Percentiles rank a stretch among this genome's conserved stretches.
Evolutionary conservation across 2,113 vertebrate genomes (phyloP).

Genomic region (Carassius auratus): DNA sequence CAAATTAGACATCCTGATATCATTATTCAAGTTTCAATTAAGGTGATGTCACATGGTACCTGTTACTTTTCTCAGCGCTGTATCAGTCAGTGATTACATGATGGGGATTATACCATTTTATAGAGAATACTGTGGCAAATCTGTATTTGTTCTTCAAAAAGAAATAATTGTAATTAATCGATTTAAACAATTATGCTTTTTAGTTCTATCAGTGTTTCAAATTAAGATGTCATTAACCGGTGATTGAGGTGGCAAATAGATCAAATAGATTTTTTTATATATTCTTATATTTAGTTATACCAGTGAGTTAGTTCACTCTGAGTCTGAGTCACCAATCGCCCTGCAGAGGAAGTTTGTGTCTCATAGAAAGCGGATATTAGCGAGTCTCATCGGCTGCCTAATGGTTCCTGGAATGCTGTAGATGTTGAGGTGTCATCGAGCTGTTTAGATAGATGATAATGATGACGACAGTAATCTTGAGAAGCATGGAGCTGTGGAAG

Average conservation of each 20-base stretch:
- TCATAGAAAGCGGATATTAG: not conserved
- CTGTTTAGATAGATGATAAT: not conserved
- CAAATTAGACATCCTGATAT: not conserved
- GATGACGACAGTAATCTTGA: not conserved
- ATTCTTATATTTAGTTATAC: not conserved
- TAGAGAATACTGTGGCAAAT: too few relatives aligned
- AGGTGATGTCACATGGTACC: not conserved
- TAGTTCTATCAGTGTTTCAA: too few relatives aligned
- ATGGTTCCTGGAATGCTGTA: not conserved
- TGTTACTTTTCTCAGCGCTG: not conserved
- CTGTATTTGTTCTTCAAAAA: not conserved
- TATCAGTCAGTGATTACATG: not conserved
- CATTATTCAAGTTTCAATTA: not conserved
- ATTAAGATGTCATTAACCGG: too few relatives aligned
- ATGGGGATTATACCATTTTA: too few relatives aligned
- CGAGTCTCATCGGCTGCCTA: not conserved
- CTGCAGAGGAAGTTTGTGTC: not conserved
- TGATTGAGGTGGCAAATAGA: too few relatives aligned
- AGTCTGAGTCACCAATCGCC: not conserved
- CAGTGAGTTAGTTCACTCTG: not conserved
- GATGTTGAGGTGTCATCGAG: not conserved
- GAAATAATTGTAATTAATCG: too few relatives aligned
- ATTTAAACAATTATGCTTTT: too few relatives aligned
- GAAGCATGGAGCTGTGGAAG: not conserved
- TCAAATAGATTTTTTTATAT: not conserved